Conservation (phyloP, 2,797 vertebrate species). For the Varecia variegata region DNA sequence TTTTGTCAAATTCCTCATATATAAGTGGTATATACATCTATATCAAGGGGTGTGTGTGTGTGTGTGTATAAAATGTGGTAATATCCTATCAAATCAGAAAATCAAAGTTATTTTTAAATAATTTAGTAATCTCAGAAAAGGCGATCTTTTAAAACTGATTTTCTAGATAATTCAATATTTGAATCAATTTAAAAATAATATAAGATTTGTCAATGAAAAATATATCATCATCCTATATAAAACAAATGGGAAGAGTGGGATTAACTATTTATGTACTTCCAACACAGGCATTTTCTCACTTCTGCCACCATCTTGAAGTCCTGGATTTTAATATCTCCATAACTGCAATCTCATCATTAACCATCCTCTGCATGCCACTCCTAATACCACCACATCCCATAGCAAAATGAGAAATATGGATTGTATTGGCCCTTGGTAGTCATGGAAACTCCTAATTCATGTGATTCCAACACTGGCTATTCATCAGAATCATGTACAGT, state of each 20-base stretch:
- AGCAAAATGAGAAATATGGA: not conserved
- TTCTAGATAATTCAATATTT: not conserved
- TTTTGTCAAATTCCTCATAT: not conserved
- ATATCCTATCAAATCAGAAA: not conserved
- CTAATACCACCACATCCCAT: not conserved
- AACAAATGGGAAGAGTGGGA: not conserved
- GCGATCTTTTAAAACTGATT: not conserved
- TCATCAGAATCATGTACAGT: not conserved
- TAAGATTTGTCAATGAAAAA: not conserved
- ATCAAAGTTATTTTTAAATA: not conserved
- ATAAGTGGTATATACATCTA: not conserved
- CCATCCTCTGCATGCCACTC: not conserved
- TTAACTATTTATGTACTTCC: not conserved
- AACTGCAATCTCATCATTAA: not conserved
- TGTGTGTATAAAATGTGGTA: not conserved
- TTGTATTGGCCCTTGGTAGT: not conserved
- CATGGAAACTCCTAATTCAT: not conserved
- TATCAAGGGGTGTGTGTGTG: not conserved
- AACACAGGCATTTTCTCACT: not conserved
- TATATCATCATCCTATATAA: not conserved
- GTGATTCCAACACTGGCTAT: not conserved
- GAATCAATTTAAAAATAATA: not conserved
- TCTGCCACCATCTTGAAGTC: not conserved
- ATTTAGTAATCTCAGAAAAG: not conserved
- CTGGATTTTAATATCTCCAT: not conserved